These are phyloP conservation scores for Sthenelais limicola DNA, from an alignment of 2,888 invertebrate species.

Conservation along the genomic window DNA sequence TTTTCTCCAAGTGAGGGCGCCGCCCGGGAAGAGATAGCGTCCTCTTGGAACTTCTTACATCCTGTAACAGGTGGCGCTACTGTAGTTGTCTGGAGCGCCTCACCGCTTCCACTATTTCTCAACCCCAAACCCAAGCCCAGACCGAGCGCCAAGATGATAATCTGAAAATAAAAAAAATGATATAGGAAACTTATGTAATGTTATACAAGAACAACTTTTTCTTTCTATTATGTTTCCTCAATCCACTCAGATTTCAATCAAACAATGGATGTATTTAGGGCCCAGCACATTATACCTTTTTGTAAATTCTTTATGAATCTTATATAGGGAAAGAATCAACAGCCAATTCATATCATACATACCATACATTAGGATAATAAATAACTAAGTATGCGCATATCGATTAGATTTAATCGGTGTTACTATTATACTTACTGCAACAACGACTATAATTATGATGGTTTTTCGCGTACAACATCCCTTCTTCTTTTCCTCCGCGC, in stretches of 20 bases:
- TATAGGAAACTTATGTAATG: too few relatives aligned
- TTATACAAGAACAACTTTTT: too few relatives aligned
- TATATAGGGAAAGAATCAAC: too few relatives aligned
- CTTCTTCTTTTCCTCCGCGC: too few relatives aligned
- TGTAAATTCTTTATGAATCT: too few relatives aligned
- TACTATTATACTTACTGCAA: not conserved
- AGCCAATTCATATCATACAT: too few relatives aligned
- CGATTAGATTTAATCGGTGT: not conserved
- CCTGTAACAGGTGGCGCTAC: not conserved
- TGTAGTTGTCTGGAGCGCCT: constrained; percentile 1
- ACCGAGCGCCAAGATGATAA: constrained; percentile 36
- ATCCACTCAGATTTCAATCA: too few relatives aligned
- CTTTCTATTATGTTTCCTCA: too few relatives aligned
- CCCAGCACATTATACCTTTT: too few relatives aligned
- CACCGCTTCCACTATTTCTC: not conserved
- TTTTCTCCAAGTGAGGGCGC: not conserved
- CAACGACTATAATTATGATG: not conserved
- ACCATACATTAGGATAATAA: too few relatives aligned
- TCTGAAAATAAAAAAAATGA: constrained; percentile 4
- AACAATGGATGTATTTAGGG: too few relatives aligned
- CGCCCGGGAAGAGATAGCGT: not conserved
- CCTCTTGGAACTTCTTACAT: not conserved
- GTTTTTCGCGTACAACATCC: not conserved
- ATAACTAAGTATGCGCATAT: not conserved
- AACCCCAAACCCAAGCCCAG: constrained; percentile 41